Conservation (phyloP, 2,888 invertebrate genomes). For the Orchesella flavescens region DNA sequence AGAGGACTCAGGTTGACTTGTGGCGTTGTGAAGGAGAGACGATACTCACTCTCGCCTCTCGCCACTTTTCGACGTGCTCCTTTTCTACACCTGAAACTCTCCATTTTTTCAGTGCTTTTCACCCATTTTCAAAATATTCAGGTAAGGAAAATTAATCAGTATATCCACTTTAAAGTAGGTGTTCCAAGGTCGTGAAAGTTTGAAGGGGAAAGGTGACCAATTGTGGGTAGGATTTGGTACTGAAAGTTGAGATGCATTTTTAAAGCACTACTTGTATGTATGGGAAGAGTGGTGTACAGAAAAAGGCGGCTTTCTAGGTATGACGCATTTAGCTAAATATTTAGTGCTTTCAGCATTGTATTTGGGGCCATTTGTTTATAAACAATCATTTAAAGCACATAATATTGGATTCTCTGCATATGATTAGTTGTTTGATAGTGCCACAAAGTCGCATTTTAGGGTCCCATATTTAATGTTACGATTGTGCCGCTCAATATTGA, state of each 20-base stretch:
- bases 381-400: too few relatives aligned
- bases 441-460: too few relatives aligned
- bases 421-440: too few relatives aligned
- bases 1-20: slow-evolving; percentile 68
- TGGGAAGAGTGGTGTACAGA: slow-evolving; percentile 4
- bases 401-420: too few relatives aligned
- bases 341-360: too few relatives aligned
- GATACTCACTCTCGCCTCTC: slow-evolving; percentile 68
- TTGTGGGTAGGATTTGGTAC: too few relatives aligned
- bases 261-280: too few relatives aligned
- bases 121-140: not conserved
- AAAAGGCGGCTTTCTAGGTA: slow-evolving; percentile 44
- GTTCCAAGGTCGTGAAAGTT: too few relatives aligned
- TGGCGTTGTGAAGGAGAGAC: slow-evolving; percentile 70
- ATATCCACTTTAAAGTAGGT: not conserved
- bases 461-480: too few relatives aligned
- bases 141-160: not conserved
- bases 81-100: slow-evolving; percentile 16
- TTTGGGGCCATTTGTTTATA: too few relatives aligned
- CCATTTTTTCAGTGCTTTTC: slow-evolving; percentile 50
- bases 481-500: too few relatives aligned
- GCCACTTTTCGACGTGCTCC: slow-evolving; percentile 69
- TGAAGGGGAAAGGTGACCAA: too few relatives aligned
- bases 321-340: not conserved
- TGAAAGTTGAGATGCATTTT: not conserved